Percentiles rank a stretch among this genome's conserved stretches.
These are phyloP conservation scores for Andrena trimmerana DNA, from an alignment of 2,888 invertebrate genomes.

Conservation along the genomic window DNA sequence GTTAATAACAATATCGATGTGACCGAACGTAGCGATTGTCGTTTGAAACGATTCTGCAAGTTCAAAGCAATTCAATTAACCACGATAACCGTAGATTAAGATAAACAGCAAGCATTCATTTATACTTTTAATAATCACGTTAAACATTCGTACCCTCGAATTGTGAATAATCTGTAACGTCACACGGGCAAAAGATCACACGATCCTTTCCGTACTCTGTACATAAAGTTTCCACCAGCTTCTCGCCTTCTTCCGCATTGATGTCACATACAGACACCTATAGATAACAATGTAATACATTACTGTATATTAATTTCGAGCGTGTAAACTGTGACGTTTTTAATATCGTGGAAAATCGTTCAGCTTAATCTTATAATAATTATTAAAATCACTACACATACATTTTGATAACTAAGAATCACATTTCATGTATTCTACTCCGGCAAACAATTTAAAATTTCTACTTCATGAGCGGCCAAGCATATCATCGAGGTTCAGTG, in stretches of 20 bases:
- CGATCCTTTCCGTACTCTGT: constrained; percentile 89
- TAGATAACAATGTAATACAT: constrained; percentile 51
- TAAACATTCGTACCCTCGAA: constrained; percentile 88
- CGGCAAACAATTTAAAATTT: too few relatives aligned
- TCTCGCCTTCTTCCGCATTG: constrained; percentile 90
- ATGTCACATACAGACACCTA: constrained; percentile 92
- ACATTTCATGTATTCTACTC: too few relatives aligned
- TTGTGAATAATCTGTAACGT: constrained; percentile 92
- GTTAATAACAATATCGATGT: constrained; percentile 92
- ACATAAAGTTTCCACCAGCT: constrained; percentile 88
- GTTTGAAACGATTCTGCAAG: constrained; percentile 90
- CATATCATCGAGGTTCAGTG: too few relatives aligned
- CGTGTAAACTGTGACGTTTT: too few relatives aligned
- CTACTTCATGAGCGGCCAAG: too few relatives aligned
- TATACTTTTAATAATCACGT: background rate
- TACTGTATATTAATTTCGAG: background rate
- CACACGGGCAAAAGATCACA: constrained; percentile 90
- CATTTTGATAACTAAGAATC: too few relatives aligned
- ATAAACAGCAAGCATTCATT: background rate
- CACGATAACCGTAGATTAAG: background rate
- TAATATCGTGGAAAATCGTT: too few relatives aligned
- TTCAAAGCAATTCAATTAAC: constrained; percentile 13
- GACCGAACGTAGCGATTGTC: constrained; percentile 90
- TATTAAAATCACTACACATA: too few relatives aligned
- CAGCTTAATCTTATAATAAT: too few relatives aligned